A percentile compares a stretch with the other conserved stretches of the same genome.
Evolutionary conservation across 2,888 invertebrate genomes (phyloP).

Genomic region (Cantharis flavilabris): DNA sequence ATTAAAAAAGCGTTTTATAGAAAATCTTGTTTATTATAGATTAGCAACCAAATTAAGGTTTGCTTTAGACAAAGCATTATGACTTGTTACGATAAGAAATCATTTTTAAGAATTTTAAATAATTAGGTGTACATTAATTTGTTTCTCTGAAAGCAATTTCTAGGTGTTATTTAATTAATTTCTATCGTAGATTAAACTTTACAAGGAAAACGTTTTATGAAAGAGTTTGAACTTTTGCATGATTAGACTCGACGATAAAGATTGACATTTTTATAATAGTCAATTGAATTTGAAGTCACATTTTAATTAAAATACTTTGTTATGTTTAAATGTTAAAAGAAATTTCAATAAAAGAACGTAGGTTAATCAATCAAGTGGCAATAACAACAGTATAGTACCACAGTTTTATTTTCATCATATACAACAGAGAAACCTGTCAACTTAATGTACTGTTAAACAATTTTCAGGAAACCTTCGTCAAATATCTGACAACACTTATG

Average conservation of each 20-base stretch:
- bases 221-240: background rate
- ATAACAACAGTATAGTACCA: background rate
- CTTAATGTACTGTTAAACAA: constrained; percentile 3
- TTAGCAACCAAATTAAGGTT: background rate
- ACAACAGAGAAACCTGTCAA: background rate
- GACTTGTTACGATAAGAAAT: background rate
- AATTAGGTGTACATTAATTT: background rate
- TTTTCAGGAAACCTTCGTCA: background rate
- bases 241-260: background rate
- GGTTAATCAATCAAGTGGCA: background rate
- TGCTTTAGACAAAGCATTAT: background rate
- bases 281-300: background rate
- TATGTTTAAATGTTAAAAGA: too few relatives aligned
- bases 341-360: background rate
- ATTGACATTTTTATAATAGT: background rate
- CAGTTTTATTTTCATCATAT: background rate
- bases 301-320: background rate
- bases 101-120: background rate
- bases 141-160: background rate
- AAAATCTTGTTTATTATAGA: background rate
- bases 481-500: background rate
- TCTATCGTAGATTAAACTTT: background rate
- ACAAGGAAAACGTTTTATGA: background rate
- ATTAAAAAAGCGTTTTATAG: background rate
- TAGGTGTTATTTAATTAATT: background rate